phyloP scores from a whole-genome alignment of 1,140 invertebrate species.

The Aphidius gifuensis region DNA sequence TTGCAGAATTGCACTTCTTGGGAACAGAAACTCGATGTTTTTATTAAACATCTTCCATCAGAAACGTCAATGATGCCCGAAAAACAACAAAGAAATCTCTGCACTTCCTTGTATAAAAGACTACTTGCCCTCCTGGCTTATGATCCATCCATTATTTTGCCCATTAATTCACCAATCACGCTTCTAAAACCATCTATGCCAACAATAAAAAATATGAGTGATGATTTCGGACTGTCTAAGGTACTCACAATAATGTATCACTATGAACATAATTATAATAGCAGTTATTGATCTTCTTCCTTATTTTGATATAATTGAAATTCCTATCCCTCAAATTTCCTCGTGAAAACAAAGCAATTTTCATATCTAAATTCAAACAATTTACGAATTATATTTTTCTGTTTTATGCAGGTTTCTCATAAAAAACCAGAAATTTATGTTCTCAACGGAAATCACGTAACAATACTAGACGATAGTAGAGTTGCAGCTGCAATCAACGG shows the following conservation, averaged over 20 bases:
- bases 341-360: no score
- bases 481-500: constrained; percentile 62
- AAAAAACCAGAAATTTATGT: constrained; percentile 37
- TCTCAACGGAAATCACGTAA: constrained; percentile 63
- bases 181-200: constrained; percentile 63
- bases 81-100: constrained; percentile 52
- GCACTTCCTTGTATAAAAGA: constrained; percentile 57
- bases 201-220: constrained; percentile 52
- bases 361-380: no score
- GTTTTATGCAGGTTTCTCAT: constrained; percentile 31
- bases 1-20: constrained; percentile 46
- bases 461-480: constrained; percentile 66
- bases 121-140: constrained; percentile 58
- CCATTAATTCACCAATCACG: constrained; percentile 60
- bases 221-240: constrained; percentile 63
- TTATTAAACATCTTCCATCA: constrained; percentile 29
- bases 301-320: no score
- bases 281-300: no score
- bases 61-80: constrained; percentile 14
- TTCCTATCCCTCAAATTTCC: no score
- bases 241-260: constrained; percentile 34
- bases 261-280: no score
- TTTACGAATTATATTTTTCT: no score
- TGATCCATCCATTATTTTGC: constrained; percentile 38
- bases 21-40: constrained; percentile 44